Base-by-base conservation (phyloP, 23 tunicate genomes). In the Botrylloides violaceus region DNA sequence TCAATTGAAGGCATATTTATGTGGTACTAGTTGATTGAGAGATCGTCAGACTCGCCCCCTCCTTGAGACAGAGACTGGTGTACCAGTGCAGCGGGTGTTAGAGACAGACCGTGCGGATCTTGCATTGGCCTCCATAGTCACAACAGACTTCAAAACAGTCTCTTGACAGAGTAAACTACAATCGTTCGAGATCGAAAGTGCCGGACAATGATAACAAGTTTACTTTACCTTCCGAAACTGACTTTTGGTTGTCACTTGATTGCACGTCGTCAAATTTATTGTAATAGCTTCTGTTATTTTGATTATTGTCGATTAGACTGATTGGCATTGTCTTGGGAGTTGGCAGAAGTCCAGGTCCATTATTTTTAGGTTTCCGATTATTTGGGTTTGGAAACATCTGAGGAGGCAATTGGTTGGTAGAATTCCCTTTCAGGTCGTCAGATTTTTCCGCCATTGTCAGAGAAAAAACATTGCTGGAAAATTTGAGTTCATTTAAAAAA, bases 381-480 rank as follows among this genome's bases (percentile, higher is more conserved):
- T 12, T 22, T 23, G 30, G 65, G 29, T 22, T 60, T 22, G 65
- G 29, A 22, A 25, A 43, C 12, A 15, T 9, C 53, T 7, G 53
- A 7, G 53, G 53, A 9, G 53, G 53, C 53, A 27, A 23, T 60
- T 60, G 30, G 29, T 23, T 27, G 25, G 30, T 23, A 15, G 21
- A 15, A n/a, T 20, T 23, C 18, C n/a, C 65, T 12, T 22, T 27
- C n/a, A 23, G 18, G 15, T 60, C 65, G 29, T 23, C 26, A 18
- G 25, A n/a, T 27, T 60, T 27, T 18, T 60, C 65, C 0, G 23
- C n/a, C 65, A 60, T n/a, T 20, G 65, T 18, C 18, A 60, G 29
- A 25, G 65, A 60, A n/a, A 22, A 20, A 60, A 60, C 65, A 1
- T 20, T 23, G 65, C 65, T 60, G 65, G 18, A 60, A 43, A 43